Percentiles rank a stretch among this genome's conserved stretches.
phyloP scores from a whole-genome alignment of 2,888 invertebrate genomes.

The Archaeoteleia sp. region DNA sequence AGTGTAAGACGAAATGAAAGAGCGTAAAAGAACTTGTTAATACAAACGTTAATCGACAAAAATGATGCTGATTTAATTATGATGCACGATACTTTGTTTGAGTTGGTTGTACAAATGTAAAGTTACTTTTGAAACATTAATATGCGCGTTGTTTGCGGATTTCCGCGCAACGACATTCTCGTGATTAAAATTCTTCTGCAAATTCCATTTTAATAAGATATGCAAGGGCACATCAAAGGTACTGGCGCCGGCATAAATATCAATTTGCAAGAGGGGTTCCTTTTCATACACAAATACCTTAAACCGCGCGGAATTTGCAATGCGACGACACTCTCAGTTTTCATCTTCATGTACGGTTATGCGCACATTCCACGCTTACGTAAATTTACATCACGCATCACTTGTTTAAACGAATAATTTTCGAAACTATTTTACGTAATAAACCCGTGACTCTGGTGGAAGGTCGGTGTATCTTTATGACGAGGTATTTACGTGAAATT shows the following conservation, averaged over 20 bases:
- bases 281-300: conserved; percentile 2
- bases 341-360: not conserved
- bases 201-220: conserved; percentile 17
- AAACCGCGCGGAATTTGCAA: not conserved
- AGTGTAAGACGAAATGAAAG: too few species aligned
- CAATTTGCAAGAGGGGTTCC: conserved; percentile 11
- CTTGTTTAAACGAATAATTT: too few species aligned
- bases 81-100: too few species aligned
- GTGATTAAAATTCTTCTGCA: conserved; percentile 9
- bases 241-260: conserved; percentile 3
- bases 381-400: too few species aligned
- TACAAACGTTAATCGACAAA: too few species aligned
- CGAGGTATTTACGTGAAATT: too few species aligned
- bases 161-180: conserved; percentile 5
- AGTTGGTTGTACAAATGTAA: too few species aligned
- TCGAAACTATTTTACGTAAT: too few species aligned
- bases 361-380: not conserved
- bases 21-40: too few species aligned
- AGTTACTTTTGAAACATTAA: not conserved
- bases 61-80: too few species aligned
- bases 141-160: conserved; percentile 1
- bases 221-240: conserved; percentile 5
- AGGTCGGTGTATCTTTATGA: too few species aligned
- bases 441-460: too few species aligned
- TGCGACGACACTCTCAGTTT: not conserved